Evolutionary conservation across 2,888 invertebrate genomes (phyloP), one percentile per base, ranked within the genome.

Genomic region (Orthonevra nobilis): DNA sequence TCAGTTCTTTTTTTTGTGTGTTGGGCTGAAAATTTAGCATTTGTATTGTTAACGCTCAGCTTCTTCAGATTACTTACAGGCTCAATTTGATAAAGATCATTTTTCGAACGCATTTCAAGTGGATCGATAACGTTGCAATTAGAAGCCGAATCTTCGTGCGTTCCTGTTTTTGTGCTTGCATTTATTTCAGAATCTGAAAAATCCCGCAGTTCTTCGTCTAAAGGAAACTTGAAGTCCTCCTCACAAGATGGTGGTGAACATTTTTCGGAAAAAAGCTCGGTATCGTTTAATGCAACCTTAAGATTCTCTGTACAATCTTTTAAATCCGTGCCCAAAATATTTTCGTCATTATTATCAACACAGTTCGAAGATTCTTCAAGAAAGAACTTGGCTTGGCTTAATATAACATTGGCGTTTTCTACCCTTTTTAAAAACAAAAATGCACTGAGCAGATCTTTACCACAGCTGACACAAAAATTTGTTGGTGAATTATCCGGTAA

Each of bases 341-440:
- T 28, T 1, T 42, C 44, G 0, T 40, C 15, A 6, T 48, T 28
- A 3, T 6, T 0, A 2, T 28, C 1, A 2, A 9, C 17, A 10
- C 1, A 6, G 1, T 48, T 50, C 3, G 19, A 5, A 7, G 6
- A 38, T 1, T 68, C 44, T 38, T 61, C 54, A 7, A n/a, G n/a
- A n/a, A n/a, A n/a, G n/a, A n/a, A n/a, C n/a, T n/a, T n/a, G n/a
- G n/a, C n/a, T n/a, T n/a, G n/a, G n/a, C 12, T 23, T 6, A 77
- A 15, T n/a, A 54, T 38, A 12, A 26, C 42, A 12, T 79, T 72
- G 1, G 77, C 60, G 4, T 60, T 54, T 54, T 72, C 42, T 20
- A 70, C 66, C 6, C 66, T 44, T 54, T 79, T 66, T 2, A 66
- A 5, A 17, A 79, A 79, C 14, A 72, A 6, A 10, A 72, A 79